Conservation (phyloP, 2,888 invertebrate species). For the Aplocera efformata region DNA sequence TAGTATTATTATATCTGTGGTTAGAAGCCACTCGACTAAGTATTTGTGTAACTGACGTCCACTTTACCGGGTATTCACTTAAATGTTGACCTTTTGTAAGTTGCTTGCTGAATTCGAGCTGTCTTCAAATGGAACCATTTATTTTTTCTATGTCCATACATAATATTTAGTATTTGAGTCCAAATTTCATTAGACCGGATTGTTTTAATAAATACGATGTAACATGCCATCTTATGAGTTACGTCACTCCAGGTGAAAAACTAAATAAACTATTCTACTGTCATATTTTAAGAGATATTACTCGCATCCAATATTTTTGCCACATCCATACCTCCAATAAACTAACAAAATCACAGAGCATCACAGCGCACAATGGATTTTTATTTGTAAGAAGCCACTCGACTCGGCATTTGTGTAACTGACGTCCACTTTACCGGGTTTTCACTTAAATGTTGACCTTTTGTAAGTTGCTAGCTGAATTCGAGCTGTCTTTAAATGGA, state of each 20-base stretch:
- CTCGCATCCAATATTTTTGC: slow-evolving; percentile 6
- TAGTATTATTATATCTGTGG: no score
- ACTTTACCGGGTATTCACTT: slow-evolving; percentile 49
- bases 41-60: slow-evolving; percentile 59
- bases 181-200: no score
- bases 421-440: slow-evolving; percentile 51
- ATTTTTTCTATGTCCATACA: no score
- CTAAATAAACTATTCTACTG: no score
- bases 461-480: slow-evolving; percentile 21
- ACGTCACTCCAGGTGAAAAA: no score
- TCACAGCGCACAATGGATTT: slow-evolving; percentile 60
- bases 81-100: slow-evolving; percentile 40
- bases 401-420: slow-evolving; percentile 53
- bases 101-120: slow-evolving; percentile 21
- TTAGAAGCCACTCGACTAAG: slow-evolving; percentile 54
- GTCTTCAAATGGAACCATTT: no score
- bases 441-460: slow-evolving; percentile 50
- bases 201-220: no score
- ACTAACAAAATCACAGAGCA: slow-evolving; percentile 27
- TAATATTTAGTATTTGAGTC: no score
- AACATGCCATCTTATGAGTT: no score
- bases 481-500: slow-evolving; percentile 13
- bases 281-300: not conserved
- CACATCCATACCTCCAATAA: slow-evolving; percentile 32
- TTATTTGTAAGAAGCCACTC: slow-evolving; percentile 64